phyloP scores from a whole-genome alignment of 2,888 invertebrate species.

The Agriopis marginaria region DNA sequence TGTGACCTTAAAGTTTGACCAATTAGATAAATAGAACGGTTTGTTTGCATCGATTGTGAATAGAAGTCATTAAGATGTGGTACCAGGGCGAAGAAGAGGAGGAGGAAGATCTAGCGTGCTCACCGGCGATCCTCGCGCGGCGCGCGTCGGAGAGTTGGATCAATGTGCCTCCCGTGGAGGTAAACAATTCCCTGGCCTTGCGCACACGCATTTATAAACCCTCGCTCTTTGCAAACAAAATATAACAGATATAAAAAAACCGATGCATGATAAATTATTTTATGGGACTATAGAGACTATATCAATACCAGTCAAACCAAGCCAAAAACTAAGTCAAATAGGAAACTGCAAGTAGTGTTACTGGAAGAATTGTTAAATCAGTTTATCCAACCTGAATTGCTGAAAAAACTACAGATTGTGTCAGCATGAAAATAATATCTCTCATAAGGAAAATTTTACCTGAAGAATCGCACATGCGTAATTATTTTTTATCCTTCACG shows the following conservation, averaged over 20 bases:
- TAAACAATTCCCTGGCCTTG: conserved; percentile 68
- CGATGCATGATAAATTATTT: neutral
- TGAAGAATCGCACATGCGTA: too few species aligned
- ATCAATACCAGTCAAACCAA: too few species aligned
- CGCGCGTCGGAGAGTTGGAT: conserved; percentile 96
- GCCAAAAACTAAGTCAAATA: too few species aligned
- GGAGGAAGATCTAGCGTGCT: conserved; percentile 94
- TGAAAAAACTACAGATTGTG: too few species aligned
- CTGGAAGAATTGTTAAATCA: too few species aligned
- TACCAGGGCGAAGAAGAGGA: conserved; percentile 93
- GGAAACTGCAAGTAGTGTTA: too few species aligned
- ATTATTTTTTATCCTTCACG: too few species aligned
- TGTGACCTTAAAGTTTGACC: conserved; percentile 39
- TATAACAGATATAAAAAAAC: neutral
- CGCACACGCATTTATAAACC: neutral
- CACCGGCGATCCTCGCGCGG: conserved; percentile 94
- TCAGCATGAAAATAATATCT: too few species aligned
- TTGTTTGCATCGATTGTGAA: conserved; percentile 35
- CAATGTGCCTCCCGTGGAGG: conserved; percentile 95
- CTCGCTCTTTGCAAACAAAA: neutral
- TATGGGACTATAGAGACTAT: neutral
- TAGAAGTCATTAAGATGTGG: conserved; percentile 87
- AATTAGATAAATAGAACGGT: conserved; percentile 4
- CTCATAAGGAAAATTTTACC: too few species aligned
- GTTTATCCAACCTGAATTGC: too few species aligned